Percentiles rank a stretch among this genome's conserved stretches.
Conservation (phyloP, 2,797 vertebrate genomes). For the Catharus ustulatus region DNA sequence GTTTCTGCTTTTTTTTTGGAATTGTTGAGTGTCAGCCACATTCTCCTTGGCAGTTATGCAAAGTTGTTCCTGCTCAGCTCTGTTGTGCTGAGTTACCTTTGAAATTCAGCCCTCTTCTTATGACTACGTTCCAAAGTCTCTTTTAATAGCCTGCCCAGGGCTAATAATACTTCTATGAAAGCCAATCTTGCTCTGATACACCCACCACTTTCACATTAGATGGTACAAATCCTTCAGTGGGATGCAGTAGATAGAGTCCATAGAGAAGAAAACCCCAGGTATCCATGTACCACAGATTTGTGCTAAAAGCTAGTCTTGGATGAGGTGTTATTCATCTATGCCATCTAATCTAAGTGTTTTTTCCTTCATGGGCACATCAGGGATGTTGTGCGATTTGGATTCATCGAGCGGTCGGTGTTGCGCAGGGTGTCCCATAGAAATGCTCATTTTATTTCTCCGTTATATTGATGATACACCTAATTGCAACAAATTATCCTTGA, state of each 20-base stretch:
- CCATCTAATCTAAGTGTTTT: not conserved
- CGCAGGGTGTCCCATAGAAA: rapidly evolving
- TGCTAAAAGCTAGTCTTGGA: not conserved
- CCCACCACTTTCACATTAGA: not conserved
- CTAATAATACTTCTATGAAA: not conserved
- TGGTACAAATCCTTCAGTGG: not conserved
- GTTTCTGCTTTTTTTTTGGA: constrained; percentile 73
- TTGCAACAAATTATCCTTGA: not conserved
- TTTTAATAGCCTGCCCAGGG: constrained; percentile 6
- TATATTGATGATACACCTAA: rapidly evolving
- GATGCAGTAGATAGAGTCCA: not conserved
- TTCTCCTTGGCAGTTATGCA: constrained; percentile 73
- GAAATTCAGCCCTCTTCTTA: constrained; percentile 60
- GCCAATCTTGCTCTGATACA: not conserved
- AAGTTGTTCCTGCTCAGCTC: constrained; percentile 60
- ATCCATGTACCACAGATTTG: not conserved
- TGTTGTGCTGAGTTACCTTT: constrained; percentile 75
- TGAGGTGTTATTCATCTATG: not conserved
- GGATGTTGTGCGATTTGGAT: not conserved
- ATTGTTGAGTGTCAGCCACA: constrained; percentile 75
- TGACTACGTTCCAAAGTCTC: constrained; percentile 40
- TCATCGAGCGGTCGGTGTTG: too few relatives aligned
- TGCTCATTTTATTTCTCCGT: rapidly evolving
- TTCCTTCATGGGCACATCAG: not conserved
- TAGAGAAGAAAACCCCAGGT: not conserved